Evolutionary conservation across 2,113 vertebrate species (phyloP).

Genomic region (Bostrychus sinensis): DNA sequence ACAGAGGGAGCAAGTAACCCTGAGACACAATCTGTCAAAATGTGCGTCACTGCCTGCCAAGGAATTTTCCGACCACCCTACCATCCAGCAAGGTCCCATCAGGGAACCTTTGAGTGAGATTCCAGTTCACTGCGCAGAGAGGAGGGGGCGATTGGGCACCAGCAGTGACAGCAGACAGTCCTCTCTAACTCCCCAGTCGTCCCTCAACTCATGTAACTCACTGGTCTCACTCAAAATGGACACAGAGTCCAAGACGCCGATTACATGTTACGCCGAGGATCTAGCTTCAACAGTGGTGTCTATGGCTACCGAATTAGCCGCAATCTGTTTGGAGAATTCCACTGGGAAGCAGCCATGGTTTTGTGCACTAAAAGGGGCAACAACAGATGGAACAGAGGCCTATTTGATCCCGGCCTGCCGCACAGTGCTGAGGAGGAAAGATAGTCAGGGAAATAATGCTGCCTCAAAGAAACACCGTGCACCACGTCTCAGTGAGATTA

Average conservation of each 20-base stretch:
- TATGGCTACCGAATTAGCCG: constrained; percentile 98
- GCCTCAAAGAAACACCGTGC: constrained; percentile 89
- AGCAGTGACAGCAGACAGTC: constrained; percentile 75
- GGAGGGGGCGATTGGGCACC: constrained; percentile 58
- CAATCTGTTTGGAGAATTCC: constrained; percentile 96
- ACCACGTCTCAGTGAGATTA: constrained; percentile 95
- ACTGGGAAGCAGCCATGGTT: constrained; percentile 97
- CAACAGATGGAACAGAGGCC: constrained; percentile 63
- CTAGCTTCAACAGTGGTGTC: constrained; percentile 94
- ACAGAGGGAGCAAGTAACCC: constrained; percentile 33
- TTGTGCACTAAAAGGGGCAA: constrained; percentile 88
- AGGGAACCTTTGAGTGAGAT: constrained; percentile 69
- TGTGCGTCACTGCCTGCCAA: constrained; percentile 33
- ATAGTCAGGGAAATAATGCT: constrained; percentile 74
- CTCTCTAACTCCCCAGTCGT: constrained; percentile 77
- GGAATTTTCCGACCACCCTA: constrained; percentile 61
- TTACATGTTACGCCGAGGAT: constrained; percentile 94
- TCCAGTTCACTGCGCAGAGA: constrained; percentile 39
- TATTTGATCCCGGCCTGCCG: constrained; percentile 84
- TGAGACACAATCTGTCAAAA: constrained; percentile 59
- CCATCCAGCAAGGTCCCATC: constrained; percentile 47
- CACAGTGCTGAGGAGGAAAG: constrained; percentile 87
- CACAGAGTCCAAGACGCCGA: constrained; percentile 79
- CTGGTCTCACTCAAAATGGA: constrained; percentile 75
- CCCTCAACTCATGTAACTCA: constrained; percentile 71